phyloP scores from a whole-genome alignment of 2,113 vertebrate species.

The Brachyhypopomus gauderio region DNA sequence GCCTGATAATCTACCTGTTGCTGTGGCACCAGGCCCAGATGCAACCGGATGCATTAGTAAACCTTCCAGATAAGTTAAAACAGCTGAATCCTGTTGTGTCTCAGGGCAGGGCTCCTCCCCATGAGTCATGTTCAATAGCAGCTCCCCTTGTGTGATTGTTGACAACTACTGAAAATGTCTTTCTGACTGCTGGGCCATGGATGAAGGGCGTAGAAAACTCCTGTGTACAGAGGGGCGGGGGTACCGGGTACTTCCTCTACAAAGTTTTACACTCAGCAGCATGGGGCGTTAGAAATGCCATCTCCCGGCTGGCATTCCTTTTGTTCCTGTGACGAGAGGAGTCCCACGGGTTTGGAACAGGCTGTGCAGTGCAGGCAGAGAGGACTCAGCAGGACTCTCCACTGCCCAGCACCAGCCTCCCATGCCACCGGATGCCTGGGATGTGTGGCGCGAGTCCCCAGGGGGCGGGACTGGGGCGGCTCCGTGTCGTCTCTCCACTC shows the following conservation, averaged over 20 bases:
- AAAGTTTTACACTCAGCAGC: background rate
- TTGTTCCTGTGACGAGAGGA: constrained; percentile 61
- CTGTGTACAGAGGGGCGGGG: background rate
- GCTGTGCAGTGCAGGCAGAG: constrained; percentile 54
- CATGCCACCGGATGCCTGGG: constrained; percentile 65
- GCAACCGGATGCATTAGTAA: constrained; percentile 99
- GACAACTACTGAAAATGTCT: constrained; percentile 68
- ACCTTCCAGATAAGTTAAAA: constrained; percentile 99
- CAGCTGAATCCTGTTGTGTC: constrained; percentile 99
- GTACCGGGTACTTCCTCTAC: background rate
- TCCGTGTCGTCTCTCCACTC: constrained; percentile 63
- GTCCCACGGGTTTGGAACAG: constrained; percentile 57
- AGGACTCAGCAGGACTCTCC: constrained; percentile 68
- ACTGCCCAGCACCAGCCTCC: constrained; percentile 66
- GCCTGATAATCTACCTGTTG: constrained; percentile 82
- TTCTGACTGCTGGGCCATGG: constrained; percentile 60
- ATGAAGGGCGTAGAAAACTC: constrained; percentile 51
- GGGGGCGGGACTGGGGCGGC: background rate
- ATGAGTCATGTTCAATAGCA: constrained; percentile 99
- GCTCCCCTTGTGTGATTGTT: constrained; percentile 80
- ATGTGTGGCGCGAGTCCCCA: constrained; percentile 59
- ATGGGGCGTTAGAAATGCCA: constrained; percentile 57
- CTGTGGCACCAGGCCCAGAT: constrained; percentile 87
- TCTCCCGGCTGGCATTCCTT: constrained; percentile 62
- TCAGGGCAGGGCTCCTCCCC: constrained; percentile 99